Conservation (phyloP, 2,797 vertebrate genomes). For the Silurus aristotelis region DNA sequence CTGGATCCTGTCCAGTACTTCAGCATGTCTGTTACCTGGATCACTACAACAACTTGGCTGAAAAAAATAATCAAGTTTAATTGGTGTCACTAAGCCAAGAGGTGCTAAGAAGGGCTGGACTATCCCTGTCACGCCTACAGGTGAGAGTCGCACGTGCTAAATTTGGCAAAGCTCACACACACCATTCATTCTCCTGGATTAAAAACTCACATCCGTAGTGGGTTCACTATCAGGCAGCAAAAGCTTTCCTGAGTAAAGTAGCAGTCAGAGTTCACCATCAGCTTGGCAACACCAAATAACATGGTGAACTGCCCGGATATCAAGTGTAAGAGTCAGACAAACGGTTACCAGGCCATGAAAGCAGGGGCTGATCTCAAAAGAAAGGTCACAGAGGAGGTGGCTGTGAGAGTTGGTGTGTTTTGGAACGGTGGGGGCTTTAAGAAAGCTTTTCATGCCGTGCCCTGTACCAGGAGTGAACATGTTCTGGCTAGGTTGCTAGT, state of each 20-base stretch:
- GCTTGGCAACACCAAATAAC: slow-evolving; percentile 44
- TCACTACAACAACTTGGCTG: slow-evolving; percentile 47
- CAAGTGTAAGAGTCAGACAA: slow-evolving; percentile 39
- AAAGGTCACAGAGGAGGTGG: slow-evolving; percentile 48
- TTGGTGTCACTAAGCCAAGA: slow-evolving; percentile 44
- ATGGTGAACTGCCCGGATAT: slow-evolving; percentile 47
- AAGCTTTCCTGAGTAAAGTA: slow-evolving; percentile 42
- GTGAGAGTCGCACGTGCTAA: slow-evolving; percentile 51
- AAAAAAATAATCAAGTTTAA: slow-evolving; percentile 55
- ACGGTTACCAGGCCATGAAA: slow-evolving; percentile 52
- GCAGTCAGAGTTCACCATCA: slow-evolving; percentile 47
- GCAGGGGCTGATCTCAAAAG: slow-evolving; percentile 44
- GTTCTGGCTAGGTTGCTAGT: slow-evolving; percentile 56
- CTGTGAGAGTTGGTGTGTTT: slow-evolving; percentile 51
- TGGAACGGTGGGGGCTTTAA: slow-evolving; percentile 49
- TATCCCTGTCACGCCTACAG: slow-evolving; percentile 44
- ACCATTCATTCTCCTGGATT: slow-evolving; percentile 40
- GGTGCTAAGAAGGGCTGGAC: slow-evolving; percentile 41
- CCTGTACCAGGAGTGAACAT: slow-evolving; percentile 59
- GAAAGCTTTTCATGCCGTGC: slow-evolving; percentile 52
- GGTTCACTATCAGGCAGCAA: slow-evolving; percentile 39
- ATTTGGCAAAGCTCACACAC: slow-evolving; percentile 41
- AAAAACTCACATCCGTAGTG: slow-evolving; percentile 46
- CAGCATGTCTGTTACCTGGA: slow-evolving; percentile 42
- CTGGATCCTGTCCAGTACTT: slow-evolving; percentile 45